phyloP scores from a whole-genome alignment of 2,113 vertebrate species.

The Helogale parvula region DNA sequence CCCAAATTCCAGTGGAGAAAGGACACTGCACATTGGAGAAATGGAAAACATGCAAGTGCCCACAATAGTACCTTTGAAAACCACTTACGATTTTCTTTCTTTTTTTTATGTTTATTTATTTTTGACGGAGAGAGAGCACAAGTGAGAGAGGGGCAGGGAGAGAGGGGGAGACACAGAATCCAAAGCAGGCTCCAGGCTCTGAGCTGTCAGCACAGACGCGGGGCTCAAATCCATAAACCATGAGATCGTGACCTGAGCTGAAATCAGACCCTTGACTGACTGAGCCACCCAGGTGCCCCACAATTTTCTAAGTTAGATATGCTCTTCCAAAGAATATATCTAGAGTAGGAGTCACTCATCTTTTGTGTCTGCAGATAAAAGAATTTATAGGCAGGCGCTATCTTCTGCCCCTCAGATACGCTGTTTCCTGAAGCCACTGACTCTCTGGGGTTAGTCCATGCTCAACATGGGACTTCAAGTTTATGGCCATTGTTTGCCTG shows the following conservation, averaged over 20 bases:
- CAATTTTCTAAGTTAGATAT: slow-evolving; percentile 29
- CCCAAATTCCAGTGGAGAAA: background rate
- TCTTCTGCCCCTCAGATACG: background rate
- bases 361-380: background rate
- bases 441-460: too few species aligned
- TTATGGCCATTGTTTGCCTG: background rate
- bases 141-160: too few species aligned
- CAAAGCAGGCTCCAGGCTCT: too few species aligned
- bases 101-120: too few species aligned
- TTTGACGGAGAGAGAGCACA: too few species aligned
- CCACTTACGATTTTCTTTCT: background rate
- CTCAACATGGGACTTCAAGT: background rate
- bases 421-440: background rate
- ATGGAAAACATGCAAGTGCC: background rate
- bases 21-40: background rate
- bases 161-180: too few species aligned
- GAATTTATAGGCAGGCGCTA: background rate
- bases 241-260: too few species aligned
- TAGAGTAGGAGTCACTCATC: background rate
- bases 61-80: background rate
- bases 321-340: background rate
- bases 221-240: too few species aligned
- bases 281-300: too few species aligned
- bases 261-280: too few species aligned
- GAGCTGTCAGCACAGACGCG: too few species aligned